A percentile compares a stretch with the other conserved stretches of the same genome.
These are phyloP conservation scores for Anarhynchus alexandrinus DNA, from an alignment of 2,113 vertebrate genomes.

Conservation along the genomic window DNA sequence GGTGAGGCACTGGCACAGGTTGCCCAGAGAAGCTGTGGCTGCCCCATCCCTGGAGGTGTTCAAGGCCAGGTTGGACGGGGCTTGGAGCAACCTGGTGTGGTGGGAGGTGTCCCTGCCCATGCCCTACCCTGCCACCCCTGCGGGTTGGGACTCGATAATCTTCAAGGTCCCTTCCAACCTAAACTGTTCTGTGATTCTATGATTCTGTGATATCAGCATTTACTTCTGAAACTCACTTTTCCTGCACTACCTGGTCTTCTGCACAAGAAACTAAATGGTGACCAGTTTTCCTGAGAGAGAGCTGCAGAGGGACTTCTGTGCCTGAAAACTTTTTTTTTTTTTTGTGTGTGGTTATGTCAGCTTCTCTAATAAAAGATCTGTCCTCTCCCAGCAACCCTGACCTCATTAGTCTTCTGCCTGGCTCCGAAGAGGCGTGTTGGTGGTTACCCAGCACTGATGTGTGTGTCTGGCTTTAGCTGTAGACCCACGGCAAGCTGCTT, in stretches of 20 bases:
- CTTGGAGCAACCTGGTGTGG: no score
- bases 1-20: no score
- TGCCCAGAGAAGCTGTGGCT: no score
- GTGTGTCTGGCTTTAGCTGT: neutral
- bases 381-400: neutral
- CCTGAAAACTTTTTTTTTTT: neutral
- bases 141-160: no score
- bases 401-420: neutral
- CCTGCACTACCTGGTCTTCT: neutral
- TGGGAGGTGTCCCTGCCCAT: no score
- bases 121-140: no score
- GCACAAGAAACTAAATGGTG: neutral
- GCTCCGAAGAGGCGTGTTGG: neutral
- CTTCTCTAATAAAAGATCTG: neutral
- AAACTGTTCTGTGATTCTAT: no score
- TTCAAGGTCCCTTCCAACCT: no score
- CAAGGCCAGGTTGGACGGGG: no score
- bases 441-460: neutral
- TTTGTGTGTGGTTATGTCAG: neutral
- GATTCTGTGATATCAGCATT: neutral
- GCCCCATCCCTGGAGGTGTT: no score
- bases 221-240: neutral
- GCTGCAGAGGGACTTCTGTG: neutral
- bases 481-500: neutral
- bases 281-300: neutral